A percentile compares a stretch with the other conserved stretches of the same genome.
phyloP scores from a whole-genome alignment of 2,113 vertebrate genomes.

The Oreochromis aureus region DNA sequence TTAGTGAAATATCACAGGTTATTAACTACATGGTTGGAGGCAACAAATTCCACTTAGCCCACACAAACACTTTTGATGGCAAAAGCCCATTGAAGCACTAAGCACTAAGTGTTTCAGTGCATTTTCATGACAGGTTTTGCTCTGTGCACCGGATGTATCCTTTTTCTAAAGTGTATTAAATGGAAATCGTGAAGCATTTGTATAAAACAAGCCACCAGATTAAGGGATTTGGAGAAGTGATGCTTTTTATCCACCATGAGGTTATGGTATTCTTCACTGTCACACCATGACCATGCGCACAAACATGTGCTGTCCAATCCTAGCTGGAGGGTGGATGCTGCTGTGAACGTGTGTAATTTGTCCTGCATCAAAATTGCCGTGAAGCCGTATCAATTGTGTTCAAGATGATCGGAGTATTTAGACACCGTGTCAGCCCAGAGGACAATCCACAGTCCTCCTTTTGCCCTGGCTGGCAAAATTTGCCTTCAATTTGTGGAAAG shows the following conservation, averaged over 20 bases:
- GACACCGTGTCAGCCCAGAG: neutral
- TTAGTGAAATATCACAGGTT: slow-evolving; percentile 31
- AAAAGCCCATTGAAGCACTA: slow-evolving; percentile 61
- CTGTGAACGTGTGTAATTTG: neutral
- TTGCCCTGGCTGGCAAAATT: neutral
- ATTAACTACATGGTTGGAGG: slow-evolving; percentile 54
- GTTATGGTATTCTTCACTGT: slow-evolving; percentile 45
- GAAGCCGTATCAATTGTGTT: neutral
- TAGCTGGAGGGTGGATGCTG: neutral
- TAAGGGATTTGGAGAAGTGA: slow-evolving; percentile 69
- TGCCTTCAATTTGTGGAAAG: neutral
- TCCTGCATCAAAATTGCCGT: neutral
- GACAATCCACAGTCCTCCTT: neutral
- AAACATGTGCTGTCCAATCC: neutral
- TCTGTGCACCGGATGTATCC: slow-evolving; percentile 53
- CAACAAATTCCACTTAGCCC: slow-evolving; percentile 31
- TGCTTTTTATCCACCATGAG: slow-evolving; percentile 65
- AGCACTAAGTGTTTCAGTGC: slow-evolving; percentile 65
- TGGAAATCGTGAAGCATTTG: slow-evolving; percentile 62
- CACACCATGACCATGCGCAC: slow-evolving; percentile 34
- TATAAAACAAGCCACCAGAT: slow-evolving; percentile 61
- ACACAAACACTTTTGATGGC: slow-evolving; percentile 37
- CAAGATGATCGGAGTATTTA: neutral
- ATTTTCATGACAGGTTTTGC: slow-evolving; percentile 64
- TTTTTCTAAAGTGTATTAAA: slow-evolving; percentile 74